These are phyloP conservation scores for Whitmania pigra DNA, from an alignment of 1,140 invertebrate genomes.

Conservation along the genomic window DNA sequence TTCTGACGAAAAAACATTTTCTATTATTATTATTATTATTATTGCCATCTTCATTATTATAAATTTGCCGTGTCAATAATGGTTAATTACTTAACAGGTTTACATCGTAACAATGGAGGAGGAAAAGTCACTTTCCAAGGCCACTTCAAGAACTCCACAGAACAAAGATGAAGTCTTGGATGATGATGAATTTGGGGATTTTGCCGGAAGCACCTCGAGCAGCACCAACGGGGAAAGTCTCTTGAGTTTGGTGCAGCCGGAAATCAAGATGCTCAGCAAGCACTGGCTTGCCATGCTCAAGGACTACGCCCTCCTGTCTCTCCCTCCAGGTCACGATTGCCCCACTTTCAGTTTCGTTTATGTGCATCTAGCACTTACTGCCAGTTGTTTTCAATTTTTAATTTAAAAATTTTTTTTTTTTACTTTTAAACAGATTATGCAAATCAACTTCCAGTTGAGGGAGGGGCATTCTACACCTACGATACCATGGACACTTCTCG, in stretches of 20 bases:
- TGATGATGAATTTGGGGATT: conserved; percentile 42
- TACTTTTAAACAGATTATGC: conserved; percentile 58
- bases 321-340: conserved; percentile 59
- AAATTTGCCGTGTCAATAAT: no score
- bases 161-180: conserved; percentile 42
- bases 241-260: conserved; percentile 79
- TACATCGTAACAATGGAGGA: conserved; percentile 80
- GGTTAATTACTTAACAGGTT: conserved; percentile 47
- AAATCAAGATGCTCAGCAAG: conserved; percentile 72
- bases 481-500: conserved; percentile 86
- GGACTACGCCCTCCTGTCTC: conserved; percentile 83
- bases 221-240: conserved; percentile 51
- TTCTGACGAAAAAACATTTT: no score
- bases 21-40: no score
- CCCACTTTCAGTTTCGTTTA: background rate
- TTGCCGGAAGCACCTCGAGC: background rate
- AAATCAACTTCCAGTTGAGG: conserved; percentile 82
- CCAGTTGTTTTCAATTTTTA: background rate
- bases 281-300: conserved; percentile 86
- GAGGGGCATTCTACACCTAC: conserved; percentile 89
- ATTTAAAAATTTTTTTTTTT: no score
- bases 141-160: conserved; percentile 4
- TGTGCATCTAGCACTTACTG: background rate
- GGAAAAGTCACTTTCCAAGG: conserved; percentile 48
- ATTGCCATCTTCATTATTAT: no score